These are phyloP conservation scores for Piaya cayana DNA, from an alignment of 2,113 vertebrate genomes.

Conservation along the genomic window DNA sequence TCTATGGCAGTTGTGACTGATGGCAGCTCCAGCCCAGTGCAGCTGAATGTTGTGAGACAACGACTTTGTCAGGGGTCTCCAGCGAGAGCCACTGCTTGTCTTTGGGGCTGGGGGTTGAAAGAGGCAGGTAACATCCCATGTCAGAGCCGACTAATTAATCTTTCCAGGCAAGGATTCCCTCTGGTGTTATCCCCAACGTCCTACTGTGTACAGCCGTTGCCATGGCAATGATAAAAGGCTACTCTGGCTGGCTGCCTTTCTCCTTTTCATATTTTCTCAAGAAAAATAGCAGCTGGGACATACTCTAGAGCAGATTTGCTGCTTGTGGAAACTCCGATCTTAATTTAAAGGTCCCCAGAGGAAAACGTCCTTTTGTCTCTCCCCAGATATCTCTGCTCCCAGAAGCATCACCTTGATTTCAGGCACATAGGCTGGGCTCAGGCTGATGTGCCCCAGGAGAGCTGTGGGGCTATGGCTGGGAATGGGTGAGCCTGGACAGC, in stretches of 20 bases:
- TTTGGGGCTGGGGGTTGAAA: background rate
- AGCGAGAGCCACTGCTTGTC: background rate
- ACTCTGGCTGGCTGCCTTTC: background rate
- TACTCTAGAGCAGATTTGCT: background rate
- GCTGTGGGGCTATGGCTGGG: background rate
- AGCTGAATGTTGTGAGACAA: background rate
- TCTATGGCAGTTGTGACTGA: background rate
- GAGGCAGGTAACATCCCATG: background rate
- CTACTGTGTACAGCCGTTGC: background rate
- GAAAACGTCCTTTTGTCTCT: background rate
- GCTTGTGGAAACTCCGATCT: background rate
- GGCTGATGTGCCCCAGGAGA: accelerated
- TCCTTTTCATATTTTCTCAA: background rate
- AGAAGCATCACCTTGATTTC: background rate
- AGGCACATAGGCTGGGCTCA: accelerated
- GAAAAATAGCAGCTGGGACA: background rate
- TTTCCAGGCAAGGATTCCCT: background rate
- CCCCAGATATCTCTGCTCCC: background rate
- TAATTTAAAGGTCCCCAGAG: background rate
- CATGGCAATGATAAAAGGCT: background rate
- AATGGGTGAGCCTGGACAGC: background rate
- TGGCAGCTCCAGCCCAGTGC: background rate
- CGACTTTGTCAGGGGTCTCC: background rate
- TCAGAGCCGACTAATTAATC: background rate
- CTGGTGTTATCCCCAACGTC: background rate